Evolutionary conservation across 2,797 vertebrate species (phyloP).

Genomic region (Manis pentadactyla): DNA sequence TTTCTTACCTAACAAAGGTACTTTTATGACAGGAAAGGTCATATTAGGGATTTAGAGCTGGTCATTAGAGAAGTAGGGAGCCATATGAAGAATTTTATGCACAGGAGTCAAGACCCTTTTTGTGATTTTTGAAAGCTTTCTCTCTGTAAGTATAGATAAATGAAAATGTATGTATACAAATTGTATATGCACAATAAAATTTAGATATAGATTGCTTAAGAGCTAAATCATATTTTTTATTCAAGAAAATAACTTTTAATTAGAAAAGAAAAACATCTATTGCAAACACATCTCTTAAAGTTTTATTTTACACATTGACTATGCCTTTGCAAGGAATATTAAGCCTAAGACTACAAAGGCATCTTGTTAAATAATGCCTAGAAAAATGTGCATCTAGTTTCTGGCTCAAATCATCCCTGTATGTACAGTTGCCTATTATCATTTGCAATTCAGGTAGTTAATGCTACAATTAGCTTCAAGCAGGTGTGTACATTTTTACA

Average conservation of each 20-base stretch:
- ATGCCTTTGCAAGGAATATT: not conserved
- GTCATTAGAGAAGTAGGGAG: not conserved
- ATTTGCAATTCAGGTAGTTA: constrained; percentile 41
- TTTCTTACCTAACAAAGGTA: not conserved
- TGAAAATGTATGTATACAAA: not conserved
- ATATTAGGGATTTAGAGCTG: not conserved
- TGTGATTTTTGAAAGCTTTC: not conserved
- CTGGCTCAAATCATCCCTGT: not conserved
- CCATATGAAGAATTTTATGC: not conserved
- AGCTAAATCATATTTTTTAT: not conserved
- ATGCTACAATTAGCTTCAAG: constrained; percentile 40
- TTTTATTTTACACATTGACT: not conserved
- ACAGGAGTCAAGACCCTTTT: not conserved
- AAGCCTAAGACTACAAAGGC: not conserved
- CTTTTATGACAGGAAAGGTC: not conserved
- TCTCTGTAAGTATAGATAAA: not conserved
- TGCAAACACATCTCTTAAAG: not conserved
- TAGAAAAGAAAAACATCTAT: not conserved
- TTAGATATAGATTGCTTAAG: not conserved
- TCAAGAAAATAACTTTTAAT: not conserved
- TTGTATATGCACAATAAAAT: not conserved
- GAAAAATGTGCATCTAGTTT: not conserved
- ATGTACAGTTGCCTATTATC: not conserved
- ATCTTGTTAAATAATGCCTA: constrained; percentile 21
- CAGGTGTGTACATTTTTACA: constrained; percentile 55